phyloP scores from a whole-genome alignment of 2,888 invertebrate species.

The Metacarcinus magister region DNA sequence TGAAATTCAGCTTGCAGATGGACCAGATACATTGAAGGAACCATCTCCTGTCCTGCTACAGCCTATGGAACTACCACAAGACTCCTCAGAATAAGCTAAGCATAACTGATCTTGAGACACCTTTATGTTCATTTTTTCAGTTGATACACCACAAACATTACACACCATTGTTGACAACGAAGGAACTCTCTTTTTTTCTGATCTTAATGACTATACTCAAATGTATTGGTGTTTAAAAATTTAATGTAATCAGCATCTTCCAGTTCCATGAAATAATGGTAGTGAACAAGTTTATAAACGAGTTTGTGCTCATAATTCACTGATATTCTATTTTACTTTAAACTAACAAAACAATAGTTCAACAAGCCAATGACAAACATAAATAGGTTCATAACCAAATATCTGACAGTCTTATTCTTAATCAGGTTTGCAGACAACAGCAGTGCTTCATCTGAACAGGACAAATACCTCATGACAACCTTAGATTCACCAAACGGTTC shows the following conservation, averaged over 20 bases:
- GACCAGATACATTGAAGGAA: not conserved
- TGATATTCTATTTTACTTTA: not conserved
- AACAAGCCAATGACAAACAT: not conserved
- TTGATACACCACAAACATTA: not conserved
- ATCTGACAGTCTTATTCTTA: not conserved
- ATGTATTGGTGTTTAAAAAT: not conserved
- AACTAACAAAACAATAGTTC: not conserved
- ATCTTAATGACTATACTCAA: not conserved
- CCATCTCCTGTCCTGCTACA: not conserved
- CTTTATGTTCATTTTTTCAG: not conserved
- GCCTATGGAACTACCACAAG: not conserved
- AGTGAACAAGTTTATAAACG: not conserved
- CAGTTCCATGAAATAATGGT: not conserved
- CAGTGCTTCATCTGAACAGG: not conserved
- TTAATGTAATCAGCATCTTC: not conserved
- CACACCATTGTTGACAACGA: not conserved
- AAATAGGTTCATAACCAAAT: not conserved
- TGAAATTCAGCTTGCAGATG: not conserved
- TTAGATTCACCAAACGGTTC: not conserved
- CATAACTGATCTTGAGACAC: not conserved
- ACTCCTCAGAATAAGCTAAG: constrained; percentile 9
- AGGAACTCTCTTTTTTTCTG: not conserved
- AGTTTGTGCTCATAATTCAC: not conserved
- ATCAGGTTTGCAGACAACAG: not conserved
- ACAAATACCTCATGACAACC: not conserved